Percentiles rank a stretch among this genome's conserved stretches.
phyloP scores from a whole-genome alignment of 2,797 vertebrate genomes.

The Florisuga fusca region DNA sequence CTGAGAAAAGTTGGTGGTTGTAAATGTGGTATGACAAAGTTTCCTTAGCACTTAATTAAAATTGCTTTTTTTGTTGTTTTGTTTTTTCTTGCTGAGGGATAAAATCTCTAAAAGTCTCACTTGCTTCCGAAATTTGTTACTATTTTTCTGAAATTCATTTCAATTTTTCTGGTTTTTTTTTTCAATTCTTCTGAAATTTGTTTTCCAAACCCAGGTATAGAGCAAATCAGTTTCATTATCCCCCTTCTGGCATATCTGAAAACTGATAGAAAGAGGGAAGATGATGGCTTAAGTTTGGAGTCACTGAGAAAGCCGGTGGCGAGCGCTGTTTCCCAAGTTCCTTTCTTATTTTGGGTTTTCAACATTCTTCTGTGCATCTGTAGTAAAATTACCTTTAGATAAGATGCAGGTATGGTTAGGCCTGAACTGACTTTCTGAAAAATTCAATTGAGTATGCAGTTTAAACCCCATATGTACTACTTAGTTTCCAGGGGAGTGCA shows the following conservation, averaged over 20 bases:
- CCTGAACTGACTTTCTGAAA: not conserved
- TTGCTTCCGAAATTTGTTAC: not conserved
- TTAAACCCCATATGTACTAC: not conserved
- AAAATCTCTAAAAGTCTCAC: not conserved
- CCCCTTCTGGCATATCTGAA: not conserved
- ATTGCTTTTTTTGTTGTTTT: fast-evolving
- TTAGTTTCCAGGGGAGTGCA: not conserved
- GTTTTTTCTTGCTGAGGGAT: not conserved
- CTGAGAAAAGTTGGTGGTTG: not conserved
- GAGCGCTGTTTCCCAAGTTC: not conserved
- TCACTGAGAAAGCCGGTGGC: not conserved
- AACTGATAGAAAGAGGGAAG: not conserved
- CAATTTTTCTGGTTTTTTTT: no score
- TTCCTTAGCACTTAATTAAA: not conserved
- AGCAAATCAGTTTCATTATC: not conserved
- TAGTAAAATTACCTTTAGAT: not conserved
- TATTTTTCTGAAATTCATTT: not conserved
- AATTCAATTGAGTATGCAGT: not conserved
- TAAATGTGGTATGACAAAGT: not conserved
- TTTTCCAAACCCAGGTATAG: not conserved
- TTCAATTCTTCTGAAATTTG: not conserved
- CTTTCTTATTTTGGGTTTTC: not conserved
- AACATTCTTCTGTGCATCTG: not conserved
- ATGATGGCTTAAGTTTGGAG: not conserved
- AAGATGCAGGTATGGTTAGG: not conserved